Evolutionary conservation across 2,113 vertebrate species (phyloP).

Genomic region (Barbus barbus): DNA sequence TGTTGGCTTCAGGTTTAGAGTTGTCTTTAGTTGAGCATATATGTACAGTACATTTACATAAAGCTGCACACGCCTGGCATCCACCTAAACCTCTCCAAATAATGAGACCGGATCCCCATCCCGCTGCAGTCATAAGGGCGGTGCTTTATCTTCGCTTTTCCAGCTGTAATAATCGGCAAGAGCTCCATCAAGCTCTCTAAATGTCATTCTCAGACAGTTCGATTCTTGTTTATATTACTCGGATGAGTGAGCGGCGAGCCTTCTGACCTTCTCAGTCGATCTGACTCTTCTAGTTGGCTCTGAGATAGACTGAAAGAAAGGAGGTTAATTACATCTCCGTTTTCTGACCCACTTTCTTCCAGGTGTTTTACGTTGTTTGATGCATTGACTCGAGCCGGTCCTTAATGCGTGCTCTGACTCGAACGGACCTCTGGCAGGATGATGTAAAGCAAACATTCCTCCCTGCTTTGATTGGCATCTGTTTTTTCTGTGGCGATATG

Average conservation of each 20-base stretch:
- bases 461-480: neutral
- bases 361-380: neutral
- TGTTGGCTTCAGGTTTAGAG: no score
- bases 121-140: neutral
- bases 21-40: neutral
- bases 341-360: neutral
- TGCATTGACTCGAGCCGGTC: neutral
- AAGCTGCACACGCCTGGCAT: neutral
- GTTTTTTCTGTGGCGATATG: neutral
- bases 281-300: constrained; percentile 12
- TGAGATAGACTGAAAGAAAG: neutral
- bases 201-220: neutral
- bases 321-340: constrained; percentile 1
- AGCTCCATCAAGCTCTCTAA: neutral
- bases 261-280: constrained; percentile 1
- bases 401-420: neutral
- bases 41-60: neutral
- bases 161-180: neutral
- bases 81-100: constrained; percentile 13
- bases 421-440: neutral
- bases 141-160: neutral
- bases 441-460: constrained; percentile 8
- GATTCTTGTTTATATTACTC: constrained; percentile 7
- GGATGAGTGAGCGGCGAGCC: constrained; percentile 1
- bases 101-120: constrained; percentile 11